Base-by-base conservation (phyloP, 2,888 invertebrate species). In the Catocala sponsa region DNA sequence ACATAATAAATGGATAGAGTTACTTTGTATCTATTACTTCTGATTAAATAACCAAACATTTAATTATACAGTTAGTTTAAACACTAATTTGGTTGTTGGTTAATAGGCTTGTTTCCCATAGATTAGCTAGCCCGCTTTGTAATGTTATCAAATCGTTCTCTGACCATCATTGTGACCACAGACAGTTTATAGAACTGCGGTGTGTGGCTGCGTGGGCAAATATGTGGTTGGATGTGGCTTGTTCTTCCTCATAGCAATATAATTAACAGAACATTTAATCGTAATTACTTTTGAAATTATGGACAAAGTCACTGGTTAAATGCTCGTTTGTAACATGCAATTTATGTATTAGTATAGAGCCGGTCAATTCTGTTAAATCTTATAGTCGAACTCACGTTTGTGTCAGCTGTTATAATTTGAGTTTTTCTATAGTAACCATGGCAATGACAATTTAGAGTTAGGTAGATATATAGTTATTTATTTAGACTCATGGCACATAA, bases 181-280 rank as follows among this genome's bases (percentile, higher is more conserved):
- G 63, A 68, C 51, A 65, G 66, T 66, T 65, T 43, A 60, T 60
- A 53, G 44, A 42, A 33, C 7, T 62, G 68, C 35, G 68, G 74
- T 51, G 5, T 49, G 57, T 35, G 42, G 57, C 25, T 25, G 25
- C 35, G 35, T 7, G 35, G 35, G 35, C 7, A 59, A 61, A 57
- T 12, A 6, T 11, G 55, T 59, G 48, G 65, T 48, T 33, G 25
- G 33, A n/a, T 0, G 58, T 56, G 67, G 64, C 11, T 61, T 66
- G 51, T 33, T 35, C 42, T 54, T 49, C 38, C 43, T 63, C 46
- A 32, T 12, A 50, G 49, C 32, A 49, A 62, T 32, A 63, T 61
- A 63, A 67, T 74, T 63, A 70, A 59, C 63, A 72, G 59, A 43
- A 54, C 62, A 56, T 65, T 73, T 65, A 64, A 59, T 38, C 12